Evolutionary conservation across 2,797 vertebrate genomes (phyloP), one percentile per base, ranked within the genome.

Genomic region (Poeciliopsis gracilis): DNA sequence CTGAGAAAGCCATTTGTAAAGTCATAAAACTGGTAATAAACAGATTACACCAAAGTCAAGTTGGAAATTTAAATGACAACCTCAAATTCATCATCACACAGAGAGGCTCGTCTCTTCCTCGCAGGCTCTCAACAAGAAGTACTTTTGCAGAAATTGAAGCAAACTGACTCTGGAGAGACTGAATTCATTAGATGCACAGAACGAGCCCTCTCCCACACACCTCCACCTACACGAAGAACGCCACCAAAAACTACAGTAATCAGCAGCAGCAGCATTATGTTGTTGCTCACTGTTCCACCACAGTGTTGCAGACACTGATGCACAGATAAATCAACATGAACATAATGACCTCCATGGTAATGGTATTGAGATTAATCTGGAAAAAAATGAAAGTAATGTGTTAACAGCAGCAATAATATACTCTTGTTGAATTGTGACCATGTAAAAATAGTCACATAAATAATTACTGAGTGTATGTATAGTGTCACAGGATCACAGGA

Each of bases 121-220:
- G 36, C 72, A 77, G 76, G 78, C 86, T 90, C 81, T 88, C 82
- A 75, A 84, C 85, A 82, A 86, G 79, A 90, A 89, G 85, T 83
- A 73, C 84, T 84, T 77, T 87, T 86, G 80, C 80, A 72, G 76
- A 80, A 81, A 86, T 87, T 91, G 88, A 84, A 91, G 84, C 85
- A 89, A 89, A 87, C 84, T 66, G 91, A 89, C 91, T 91, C 79
- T 87, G 87, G 89, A 94, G 92, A 94, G 91, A 89, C 87, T 94
- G 94, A 91, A 95, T 95, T 94, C 92, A 95, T 95, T 94, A 94
- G 92, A 90, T 89, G 94, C 92, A 92, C 92, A 93, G 90, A 95
- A 94, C 86, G 88, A 89, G 89, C 91, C 93, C 92, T 95, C 95
- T 91, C 95, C 95, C 94, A 96, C 95, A 95, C 94, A 95, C 89